phyloP scores from a whole-genome alignment of 2,113 vertebrate species.

The Aleadryas rufinucha region DNA sequence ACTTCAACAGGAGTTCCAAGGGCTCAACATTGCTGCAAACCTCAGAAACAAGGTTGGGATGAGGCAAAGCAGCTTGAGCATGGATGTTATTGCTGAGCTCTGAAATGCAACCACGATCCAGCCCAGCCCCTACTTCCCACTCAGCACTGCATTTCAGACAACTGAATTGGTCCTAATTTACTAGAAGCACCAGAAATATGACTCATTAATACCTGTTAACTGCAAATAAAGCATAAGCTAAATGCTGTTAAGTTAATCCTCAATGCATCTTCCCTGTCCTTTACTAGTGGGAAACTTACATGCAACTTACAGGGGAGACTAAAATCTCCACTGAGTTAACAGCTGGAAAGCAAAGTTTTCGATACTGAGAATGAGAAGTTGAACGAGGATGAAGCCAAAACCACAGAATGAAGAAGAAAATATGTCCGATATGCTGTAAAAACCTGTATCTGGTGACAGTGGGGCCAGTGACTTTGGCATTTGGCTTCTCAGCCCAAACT shows the following conservation, averaged over 20 bases:
- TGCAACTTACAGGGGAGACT: neutral
- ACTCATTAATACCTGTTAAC: neutral
- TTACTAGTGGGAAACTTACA: neutral
- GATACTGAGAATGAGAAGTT: neutral
- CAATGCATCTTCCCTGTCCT: neutral
- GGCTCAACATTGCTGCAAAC: neutral
- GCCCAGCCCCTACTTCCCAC: neutral
- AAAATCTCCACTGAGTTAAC: neutral
- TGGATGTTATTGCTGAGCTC: neutral
- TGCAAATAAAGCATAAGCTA: neutral
- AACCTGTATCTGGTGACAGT: neutral
- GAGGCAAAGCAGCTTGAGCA: accelerated
- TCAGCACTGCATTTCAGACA: neutral
- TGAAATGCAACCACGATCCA: neutral
- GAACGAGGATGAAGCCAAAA: neutral
- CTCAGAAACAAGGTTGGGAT: neutral
- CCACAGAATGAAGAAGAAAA: neutral
- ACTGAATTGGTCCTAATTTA: neutral
- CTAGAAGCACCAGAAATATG: neutral
- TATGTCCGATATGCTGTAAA: neutral
- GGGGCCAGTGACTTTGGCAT: neutral
- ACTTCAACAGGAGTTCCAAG: neutral
- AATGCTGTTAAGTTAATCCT: neutral
- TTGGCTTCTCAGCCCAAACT: neutral
- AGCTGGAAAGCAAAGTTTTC: neutral